Conservation (phyloP, 2,888 invertebrate genomes). For the Arctia plantaginis region DNA sequence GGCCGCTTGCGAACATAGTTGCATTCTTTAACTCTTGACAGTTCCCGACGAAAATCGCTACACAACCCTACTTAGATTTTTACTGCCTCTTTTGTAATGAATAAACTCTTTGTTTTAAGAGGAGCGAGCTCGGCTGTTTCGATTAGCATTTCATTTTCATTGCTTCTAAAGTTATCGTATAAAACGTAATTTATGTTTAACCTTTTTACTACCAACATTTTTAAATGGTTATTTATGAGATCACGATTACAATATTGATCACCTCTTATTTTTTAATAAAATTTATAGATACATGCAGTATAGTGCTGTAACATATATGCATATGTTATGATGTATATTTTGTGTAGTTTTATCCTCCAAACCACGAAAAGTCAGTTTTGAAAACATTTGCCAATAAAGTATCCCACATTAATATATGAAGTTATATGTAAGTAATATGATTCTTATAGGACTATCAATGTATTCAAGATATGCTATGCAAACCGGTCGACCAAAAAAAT, state of each 20-base stretch:
- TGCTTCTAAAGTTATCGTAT: slow-evolving; percentile 41
- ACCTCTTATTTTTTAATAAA: background rate
- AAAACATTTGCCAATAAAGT: background rate
- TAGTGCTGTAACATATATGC: no score
- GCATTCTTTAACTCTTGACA: slow-evolving; percentile 57
- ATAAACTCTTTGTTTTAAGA: slow-evolving; percentile 60
- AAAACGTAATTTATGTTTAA: slow-evolving; percentile 1
- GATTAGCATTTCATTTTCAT: slow-evolving; percentile 55
- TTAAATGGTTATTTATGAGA: slow-evolving; percentile 4
- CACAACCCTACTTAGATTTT: slow-evolving; percentile 56
- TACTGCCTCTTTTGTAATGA: slow-evolving; percentile 59
- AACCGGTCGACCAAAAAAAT: slow-evolving; percentile 31
- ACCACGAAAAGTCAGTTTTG: background rate
- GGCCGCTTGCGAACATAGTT: slow-evolving; percentile 56
- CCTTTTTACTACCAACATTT: slow-evolving; percentile 1
- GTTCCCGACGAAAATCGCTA: slow-evolving; percentile 52
- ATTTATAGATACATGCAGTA: background rate
- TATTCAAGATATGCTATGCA: slow-evolving; percentile 21
- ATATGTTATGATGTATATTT: no score
- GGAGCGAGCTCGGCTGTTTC: slow-evolving; percentile 42
- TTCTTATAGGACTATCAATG: background rate
- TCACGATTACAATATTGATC: slow-evolving; percentile 1
- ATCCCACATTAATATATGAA: background rate
- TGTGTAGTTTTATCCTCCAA: background rate
- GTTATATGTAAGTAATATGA: background rate